Evolutionary conservation across 2,888 invertebrate species (phyloP).

Genomic region (Craniophora ligustri): DNA sequence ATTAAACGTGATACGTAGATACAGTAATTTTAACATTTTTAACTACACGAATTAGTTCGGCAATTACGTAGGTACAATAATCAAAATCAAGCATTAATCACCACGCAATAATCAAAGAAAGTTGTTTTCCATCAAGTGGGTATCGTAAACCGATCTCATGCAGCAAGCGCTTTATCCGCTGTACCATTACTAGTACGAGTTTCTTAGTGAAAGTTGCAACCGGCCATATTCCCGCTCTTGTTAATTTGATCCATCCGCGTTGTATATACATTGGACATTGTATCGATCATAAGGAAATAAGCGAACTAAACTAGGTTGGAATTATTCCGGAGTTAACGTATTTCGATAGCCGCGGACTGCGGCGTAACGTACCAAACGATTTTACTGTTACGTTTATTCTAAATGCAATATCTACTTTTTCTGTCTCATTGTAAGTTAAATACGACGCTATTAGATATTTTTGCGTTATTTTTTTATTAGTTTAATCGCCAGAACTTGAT

Average conservation of each 20-base stretch:
- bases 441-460: slow-evolving; percentile 17
- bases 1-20: no score
- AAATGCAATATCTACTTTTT: slow-evolving; percentile 3
- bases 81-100: slow-evolving; percentile 7
- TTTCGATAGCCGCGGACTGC: slow-evolving; percentile 17
- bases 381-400: slow-evolving; percentile 19
- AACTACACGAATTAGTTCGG: not conserved
- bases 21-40: no score
- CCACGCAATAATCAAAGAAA: slow-evolving; percentile 39
- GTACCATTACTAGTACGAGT: slow-evolving; percentile 39
- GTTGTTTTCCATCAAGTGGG: slow-evolving; percentile 31
- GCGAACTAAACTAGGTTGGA: slow-evolving; percentile 44
- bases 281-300: slow-evolving; percentile 50
- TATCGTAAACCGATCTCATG: slow-evolving; percentile 38
- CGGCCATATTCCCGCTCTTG: slow-evolving; percentile 39
- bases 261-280: slow-evolving; percentile 48
- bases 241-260: slow-evolving; percentile 62
- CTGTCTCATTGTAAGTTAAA: slow-evolving; percentile 7
- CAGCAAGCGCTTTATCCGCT: slow-evolving; percentile 19
- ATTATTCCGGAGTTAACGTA: slow-evolving; percentile 45
- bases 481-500: not conserved
- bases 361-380: not conserved
- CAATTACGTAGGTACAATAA: not conserved
- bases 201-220: slow-evolving; percentile 64
- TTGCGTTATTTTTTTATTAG: slow-evolving; percentile 18